phyloP scores from a whole-genome alignment of 2,888 invertebrate species.

The Drosophila rubida region DNA sequence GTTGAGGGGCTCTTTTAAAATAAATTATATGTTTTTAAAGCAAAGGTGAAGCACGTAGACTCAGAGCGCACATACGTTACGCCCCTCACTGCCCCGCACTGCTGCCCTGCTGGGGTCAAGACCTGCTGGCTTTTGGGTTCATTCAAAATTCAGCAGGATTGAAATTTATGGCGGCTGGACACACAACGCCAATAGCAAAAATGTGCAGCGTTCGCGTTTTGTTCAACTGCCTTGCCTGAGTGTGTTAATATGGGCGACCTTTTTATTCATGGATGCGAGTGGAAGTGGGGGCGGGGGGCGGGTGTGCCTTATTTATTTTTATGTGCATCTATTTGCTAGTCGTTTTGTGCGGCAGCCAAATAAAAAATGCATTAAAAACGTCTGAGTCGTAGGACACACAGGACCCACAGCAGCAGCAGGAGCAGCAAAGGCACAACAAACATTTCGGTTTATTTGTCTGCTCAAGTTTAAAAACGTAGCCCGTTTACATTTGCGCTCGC shows the following conservation, averaged over 20 bases:
- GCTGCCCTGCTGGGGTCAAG: slow-evolving; percentile 29
- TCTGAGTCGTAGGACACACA: slow-evolving; percentile 55
- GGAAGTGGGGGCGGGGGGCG: slow-evolving; percentile 10
- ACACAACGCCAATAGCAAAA: slow-evolving; percentile 63
- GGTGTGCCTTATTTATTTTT: slow-evolving; percentile 76
- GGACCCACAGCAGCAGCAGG: slow-evolving; percentile 24
- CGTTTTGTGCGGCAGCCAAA: slow-evolving; percentile 71
- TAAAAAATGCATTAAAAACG: slow-evolving; percentile 79
- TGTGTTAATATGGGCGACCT: slow-evolving; percentile 70
- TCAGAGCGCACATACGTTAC: slow-evolving; percentile 13
- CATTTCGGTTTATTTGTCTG: slow-evolving; percentile 67
- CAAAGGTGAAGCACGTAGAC: slow-evolving; percentile 62
- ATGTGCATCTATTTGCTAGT: slow-evolving; percentile 78
- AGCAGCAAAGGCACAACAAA: slow-evolving; percentile 16
- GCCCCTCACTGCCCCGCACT: background rate
- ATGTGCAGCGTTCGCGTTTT: slow-evolving; percentile 62
- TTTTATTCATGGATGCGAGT: slow-evolving; percentile 27
- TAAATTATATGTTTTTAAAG: slow-evolving; percentile 79
- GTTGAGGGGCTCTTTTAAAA: slow-evolving; percentile 74
- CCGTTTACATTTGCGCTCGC: slow-evolving; percentile 15
- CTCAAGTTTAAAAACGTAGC: slow-evolving; percentile 35
- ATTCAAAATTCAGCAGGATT: slow-evolving; percentile 78
- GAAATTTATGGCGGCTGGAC: slow-evolving; percentile 81
- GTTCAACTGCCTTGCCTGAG: background rate
- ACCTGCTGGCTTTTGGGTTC: slow-evolving; percentile 42